phyloP scores from a whole-genome alignment of 1,140 invertebrate species.

The Anastrepha ludens region DNA sequence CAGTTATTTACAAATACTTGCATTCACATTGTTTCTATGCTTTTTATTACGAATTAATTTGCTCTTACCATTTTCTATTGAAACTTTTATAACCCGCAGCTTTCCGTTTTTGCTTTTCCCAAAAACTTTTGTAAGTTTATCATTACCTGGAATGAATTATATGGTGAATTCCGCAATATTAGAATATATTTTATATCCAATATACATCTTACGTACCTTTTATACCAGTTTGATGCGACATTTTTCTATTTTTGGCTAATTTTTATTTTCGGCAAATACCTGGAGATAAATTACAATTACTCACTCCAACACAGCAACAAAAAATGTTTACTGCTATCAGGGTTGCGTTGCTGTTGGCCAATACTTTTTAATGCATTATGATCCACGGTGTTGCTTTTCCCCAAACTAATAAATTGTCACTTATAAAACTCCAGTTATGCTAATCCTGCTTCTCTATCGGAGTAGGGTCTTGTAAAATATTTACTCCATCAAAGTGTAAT shows the following conservation, averaged over 20 bases:
- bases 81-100: slow-evolving; percentile 86
- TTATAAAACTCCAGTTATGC: too few relatives aligned
- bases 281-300: slow-evolving; percentile 38
- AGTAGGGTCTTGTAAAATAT: too few relatives aligned
- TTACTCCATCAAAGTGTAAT: too few relatives aligned
- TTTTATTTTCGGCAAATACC: slow-evolving; percentile 21
- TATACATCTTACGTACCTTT: slow-evolving; percentile 76
- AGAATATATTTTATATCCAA: background rate
- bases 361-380: too few relatives aligned
- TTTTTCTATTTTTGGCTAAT: slow-evolving; percentile 67
- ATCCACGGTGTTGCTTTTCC: too few relatives aligned
- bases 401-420: too few relatives aligned
- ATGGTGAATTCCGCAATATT: background rate
- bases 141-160: slow-evolving; percentile 82
- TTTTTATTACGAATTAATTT: slow-evolving; percentile 57
- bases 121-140: slow-evolving; percentile 86
- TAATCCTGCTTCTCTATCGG: too few relatives aligned
- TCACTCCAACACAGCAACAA: slow-evolving; percentile 38
- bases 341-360: background rate
- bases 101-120: slow-evolving; percentile 87
- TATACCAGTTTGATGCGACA: slow-evolving; percentile 89
- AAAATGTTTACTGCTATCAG: slow-evolving; percentile 35
- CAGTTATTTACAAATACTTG: too few relatives aligned
- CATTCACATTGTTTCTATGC: background rate
- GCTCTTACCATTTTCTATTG: slow-evolving; percentile 87